Conservation (phyloP, 2,888 invertebrate genomes). For the Seira musarum region DNA sequence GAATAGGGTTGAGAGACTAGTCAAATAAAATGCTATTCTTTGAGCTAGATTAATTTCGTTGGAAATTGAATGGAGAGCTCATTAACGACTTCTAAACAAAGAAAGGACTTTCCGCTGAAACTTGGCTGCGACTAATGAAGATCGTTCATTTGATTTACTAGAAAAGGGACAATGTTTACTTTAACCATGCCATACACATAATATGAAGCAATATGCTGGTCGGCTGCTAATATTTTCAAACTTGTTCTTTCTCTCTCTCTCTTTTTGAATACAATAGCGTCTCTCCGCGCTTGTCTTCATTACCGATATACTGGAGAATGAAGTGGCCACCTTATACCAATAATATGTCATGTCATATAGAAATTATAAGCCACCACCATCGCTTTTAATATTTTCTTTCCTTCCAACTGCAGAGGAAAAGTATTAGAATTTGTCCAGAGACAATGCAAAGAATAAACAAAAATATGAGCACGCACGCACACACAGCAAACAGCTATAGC, state of each 20-base stretch:
- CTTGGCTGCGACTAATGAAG: conserved; percentile 41
- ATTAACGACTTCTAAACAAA: conserved; percentile 45
- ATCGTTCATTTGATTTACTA: conserved; percentile 52
- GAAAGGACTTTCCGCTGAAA: conserved; percentile 20
- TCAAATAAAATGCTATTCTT: conserved; percentile 46
- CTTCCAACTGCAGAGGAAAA: too few relatives aligned
- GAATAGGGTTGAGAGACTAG: conserved; percentile 4
- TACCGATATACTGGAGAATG: neutral
- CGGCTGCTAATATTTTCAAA: neutral
- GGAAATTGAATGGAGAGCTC: conserved; percentile 50
- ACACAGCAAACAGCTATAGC: neutral
- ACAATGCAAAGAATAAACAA: neutral
- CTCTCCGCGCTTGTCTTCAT: neutral
- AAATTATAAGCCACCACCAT: neutral
- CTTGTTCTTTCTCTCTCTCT: too few relatives aligned
- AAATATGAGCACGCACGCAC: neutral
- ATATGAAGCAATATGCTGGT: neutral
- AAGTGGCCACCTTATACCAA: neutral
- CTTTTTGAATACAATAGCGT: neutral
- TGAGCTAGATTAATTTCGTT: conserved; percentile 48
- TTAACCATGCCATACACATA: conserved; percentile 23
- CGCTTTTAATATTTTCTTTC: too few relatives aligned
- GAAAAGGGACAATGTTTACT: conserved; percentile 29
- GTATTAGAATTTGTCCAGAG: neutral
- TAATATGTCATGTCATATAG: neutral